Base-by-base conservation (phyloP, 2,797 vertebrate genomes). In the Diplodus puntazzo region DNA sequence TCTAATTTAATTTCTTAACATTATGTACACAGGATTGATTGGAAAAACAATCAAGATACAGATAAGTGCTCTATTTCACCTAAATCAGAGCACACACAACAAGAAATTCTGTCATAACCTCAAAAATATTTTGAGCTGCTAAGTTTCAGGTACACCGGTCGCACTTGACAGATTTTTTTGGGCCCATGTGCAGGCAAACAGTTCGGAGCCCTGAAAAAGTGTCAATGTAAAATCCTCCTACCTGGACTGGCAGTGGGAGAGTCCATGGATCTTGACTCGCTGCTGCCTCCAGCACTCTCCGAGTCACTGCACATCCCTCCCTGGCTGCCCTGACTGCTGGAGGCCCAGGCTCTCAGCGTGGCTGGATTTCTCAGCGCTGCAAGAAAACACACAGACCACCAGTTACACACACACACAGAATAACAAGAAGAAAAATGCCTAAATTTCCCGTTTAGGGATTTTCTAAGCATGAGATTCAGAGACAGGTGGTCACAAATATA, bases 191-290 rank as follows among this genome's bases (percentile, higher is more conserved):
- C 34, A 39, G 34, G 34, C 34, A 39, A 39, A 39, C 7, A 34
- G 30, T 34, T 8, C 34, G 34, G 34, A 11, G 39, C 39, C 39
- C 39, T 39, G 39, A 39, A 39, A 39, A 39, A 11, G 8, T 11
- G 49, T 11, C 30, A 3, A 30, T 34, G 27, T 64, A 12, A 75
- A 74, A 62, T 70, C n/a, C 34, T 73, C 64, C 20, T 95, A 99
- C 98, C 98, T 97, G 98, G 98, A 92, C 98, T 99, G 83, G 98
- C 96, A 16, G 97, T 97, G 30, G 98, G 98, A 11, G 98, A 99
- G 93, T 99, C 98, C 96, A 99, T 96, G 73, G 98, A 99, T 53
- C 98, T 94, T 3, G 98, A 98, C 90, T 99, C 98, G 0, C 98
- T 99, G 95, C 98, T 99, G 79, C 98, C 98, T 50, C 98, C 98